Evolutionary conservation across 2,888 invertebrate species (phyloP).

Genomic region (Helleia helle): DNA sequence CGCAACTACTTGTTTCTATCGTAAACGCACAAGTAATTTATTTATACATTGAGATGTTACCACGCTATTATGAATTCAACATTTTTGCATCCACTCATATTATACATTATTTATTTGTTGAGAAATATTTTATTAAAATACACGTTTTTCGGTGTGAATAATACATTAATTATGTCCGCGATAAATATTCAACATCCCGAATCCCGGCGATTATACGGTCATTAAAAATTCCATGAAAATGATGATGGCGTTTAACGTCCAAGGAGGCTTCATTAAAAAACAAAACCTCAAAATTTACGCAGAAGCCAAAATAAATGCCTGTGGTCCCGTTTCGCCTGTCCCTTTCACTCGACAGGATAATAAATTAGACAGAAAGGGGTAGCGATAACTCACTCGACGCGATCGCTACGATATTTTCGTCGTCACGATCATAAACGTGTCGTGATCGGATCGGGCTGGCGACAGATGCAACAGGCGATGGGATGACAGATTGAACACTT

Average conservation of each 20-base stretch:
- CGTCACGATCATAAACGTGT: slow-evolving; percentile 57
- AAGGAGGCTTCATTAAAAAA: slow-evolving; percentile 1
- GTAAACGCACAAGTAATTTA: too few species aligned
- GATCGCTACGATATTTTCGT: slow-evolving; percentile 54
- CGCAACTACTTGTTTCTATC: too few species aligned
- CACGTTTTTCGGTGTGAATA: slow-evolving; percentile 4
- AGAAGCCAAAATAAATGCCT: slow-evolving; percentile 9
- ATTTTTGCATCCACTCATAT: too few species aligned
- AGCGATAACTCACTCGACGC: slow-evolving; percentile 51
- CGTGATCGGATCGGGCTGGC: slow-evolving; percentile 30
- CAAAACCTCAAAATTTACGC: neutral
- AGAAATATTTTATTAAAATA: too few species aligned
- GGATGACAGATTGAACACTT: slow-evolving; percentile 17
- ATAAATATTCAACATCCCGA: neutral
- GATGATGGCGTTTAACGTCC: neutral
- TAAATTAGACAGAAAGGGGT: slow-evolving; percentile 45
- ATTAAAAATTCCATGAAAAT: neutral
- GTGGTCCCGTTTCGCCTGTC: slow-evolving; percentile 22
- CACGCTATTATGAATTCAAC: too few species aligned
- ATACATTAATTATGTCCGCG: neutral
- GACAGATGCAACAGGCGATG: slow-evolving; percentile 26
- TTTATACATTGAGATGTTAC: too few species aligned
- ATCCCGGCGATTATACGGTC: slow-evolving; percentile 3
- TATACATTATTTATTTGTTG: too few species aligned
- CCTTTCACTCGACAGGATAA: slow-evolving; percentile 37